Base-by-base conservation (phyloP, 2,797 vertebrate genomes). In the Percopsis omiscomaycus region DNA sequence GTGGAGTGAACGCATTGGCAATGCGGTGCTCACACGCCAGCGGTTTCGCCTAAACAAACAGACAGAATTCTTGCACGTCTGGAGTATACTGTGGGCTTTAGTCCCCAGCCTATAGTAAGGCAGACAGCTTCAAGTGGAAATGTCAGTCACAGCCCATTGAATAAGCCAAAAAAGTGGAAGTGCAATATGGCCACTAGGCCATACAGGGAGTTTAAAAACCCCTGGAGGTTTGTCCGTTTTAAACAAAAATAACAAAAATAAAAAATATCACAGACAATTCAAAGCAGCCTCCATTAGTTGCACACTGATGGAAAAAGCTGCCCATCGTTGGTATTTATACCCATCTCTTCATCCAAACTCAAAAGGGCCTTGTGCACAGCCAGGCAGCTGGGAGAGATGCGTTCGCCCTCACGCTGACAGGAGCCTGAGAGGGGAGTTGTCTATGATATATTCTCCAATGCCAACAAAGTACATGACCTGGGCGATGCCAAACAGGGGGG, bases 381-480 rank as follows among this genome's bases (percentile, higher is more conserved):
- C 56, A 47, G 48, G n/a, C 12, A 3, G 27, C 4, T 2, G 16
- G 28, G 14, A 37, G n/a, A 12, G 2, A 12, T 3, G 2, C 11
- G 32, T 3, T 0, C 0, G 8, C 59, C 48, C 61, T 81, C 66
- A 91, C 0, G 78, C 55, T 0, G 86, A 86, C 63, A 90, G 75
- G 48, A 89, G 47, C 52, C 77, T 75, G n/a, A 92, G 80, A 3
- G 88, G 87, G 0, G 85, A 85, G 81, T 91, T 91, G 64, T 91
- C 90, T 60, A 95, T 51, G 69, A 95, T 88, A 57, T 90, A 93
- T 74, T 95, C 94, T 67, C 93, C 94, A 1, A 93, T 87, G 2
- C 93, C 93, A 1, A 93, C 75, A 51, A 94, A 93, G 86, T 95
- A 95, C 89, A 95, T 93, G 30, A 95, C 93, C 74, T 95, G 94